Conservation (phyloP, 2,888 invertebrate species). For the Apomyelois bistriatella region DNA sequence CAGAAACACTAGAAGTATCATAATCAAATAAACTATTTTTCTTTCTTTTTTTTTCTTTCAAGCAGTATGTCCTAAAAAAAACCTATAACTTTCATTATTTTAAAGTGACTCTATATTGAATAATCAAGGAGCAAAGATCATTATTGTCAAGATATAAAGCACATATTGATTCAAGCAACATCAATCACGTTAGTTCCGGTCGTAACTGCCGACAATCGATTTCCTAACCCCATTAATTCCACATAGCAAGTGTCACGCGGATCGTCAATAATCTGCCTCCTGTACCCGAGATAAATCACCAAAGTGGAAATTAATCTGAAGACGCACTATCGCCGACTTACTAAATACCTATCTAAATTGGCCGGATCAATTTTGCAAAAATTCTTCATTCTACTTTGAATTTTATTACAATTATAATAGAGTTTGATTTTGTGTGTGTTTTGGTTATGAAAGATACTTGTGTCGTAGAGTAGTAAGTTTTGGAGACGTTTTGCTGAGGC, state of each 20-base stretch:
- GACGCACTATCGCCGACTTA: slow-evolving; percentile 19
- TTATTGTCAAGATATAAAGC: too few species aligned
- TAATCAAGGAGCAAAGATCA: too few species aligned
- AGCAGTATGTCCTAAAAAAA: too few species aligned
- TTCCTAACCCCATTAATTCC: not conserved
- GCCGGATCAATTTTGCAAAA: slow-evolving; percentile 24
- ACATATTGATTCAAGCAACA: not conserved
- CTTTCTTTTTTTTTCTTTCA: too few species aligned
- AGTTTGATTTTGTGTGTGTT: not conserved
- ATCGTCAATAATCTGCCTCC: slow-evolving; percentile 16
- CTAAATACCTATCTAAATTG: slow-evolving; percentile 29
- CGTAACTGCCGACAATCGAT: not conserved
- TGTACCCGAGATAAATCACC: slow-evolving; percentile 13
- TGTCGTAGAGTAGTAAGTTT: slow-evolving; percentile 5
- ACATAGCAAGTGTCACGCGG: not conserved
- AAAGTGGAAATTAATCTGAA: slow-evolving; percentile 17
- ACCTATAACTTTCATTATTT: too few species aligned
- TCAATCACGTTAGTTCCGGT: not conserved
- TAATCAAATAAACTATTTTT: too few species aligned
- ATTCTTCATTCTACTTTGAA: not conserved
- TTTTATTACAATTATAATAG: not conserved
- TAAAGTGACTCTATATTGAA: too few species aligned
- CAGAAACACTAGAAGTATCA: too few species aligned
- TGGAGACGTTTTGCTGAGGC: slow-evolving; percentile 10
- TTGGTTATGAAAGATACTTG: not conserved